phyloP scores from a whole-genome alignment of 2,888 invertebrate species.

The Gnatocerus cornutus region DNA sequence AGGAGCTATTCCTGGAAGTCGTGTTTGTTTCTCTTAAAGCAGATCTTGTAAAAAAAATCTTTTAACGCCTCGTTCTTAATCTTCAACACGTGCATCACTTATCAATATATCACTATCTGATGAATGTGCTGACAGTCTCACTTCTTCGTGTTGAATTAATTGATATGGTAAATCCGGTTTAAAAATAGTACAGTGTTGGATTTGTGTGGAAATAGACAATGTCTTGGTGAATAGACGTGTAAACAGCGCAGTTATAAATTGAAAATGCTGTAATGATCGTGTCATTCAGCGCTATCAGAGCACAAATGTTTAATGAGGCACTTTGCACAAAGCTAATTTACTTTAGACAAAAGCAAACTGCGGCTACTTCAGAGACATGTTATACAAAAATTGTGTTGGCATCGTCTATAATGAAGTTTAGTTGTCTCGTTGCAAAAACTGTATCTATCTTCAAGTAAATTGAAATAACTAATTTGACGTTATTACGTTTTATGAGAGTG shows the following conservation, averaged over 20 bases:
- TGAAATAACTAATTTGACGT: conserved; percentile 36
- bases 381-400: conserved; percentile 10
- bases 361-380: conserved; percentile 10
- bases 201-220: too few species aligned
- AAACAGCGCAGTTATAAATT: neutral
- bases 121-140: neutral
- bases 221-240: too few species aligned
- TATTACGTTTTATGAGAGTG: conserved; percentile 33
- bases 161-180: too few species aligned
- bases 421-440: conserved; percentile 3
- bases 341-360: conserved; percentile 23
- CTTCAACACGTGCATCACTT: conserved; percentile 14
- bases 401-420: neutral
- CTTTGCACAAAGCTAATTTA: conserved; percentile 25
- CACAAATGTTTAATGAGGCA: conserved; percentile 20
- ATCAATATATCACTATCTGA: conserved; percentile 6
- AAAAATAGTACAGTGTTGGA: too few species aligned
- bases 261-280: conserved; percentile 4
- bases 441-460: conserved; percentile 27
- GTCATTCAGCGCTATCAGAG: conserved; percentile 15
- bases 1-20: conserved; percentile 1
- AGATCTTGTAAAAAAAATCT: neutral
- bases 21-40: conserved; percentile 13
- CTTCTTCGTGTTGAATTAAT: too few species aligned
- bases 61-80: conserved; percentile 11